Evolutionary conservation across 2,797 vertebrate species (phyloP).

Genomic region (Psittacula echo): DNA sequence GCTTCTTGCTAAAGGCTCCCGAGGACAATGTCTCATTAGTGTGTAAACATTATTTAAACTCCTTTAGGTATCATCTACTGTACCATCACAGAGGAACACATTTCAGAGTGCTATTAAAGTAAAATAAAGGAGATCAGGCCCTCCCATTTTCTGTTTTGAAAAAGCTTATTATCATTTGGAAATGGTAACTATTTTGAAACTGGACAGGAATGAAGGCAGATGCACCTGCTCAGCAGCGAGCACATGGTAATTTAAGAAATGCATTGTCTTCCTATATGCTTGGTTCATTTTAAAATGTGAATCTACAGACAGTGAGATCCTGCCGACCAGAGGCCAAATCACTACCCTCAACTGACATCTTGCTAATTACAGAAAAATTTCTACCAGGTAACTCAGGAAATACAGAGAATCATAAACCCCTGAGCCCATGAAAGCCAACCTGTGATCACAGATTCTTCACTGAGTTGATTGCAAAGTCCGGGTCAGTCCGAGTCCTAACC

Average conservation of each 20-base stretch:
- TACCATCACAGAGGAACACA: not conserved
- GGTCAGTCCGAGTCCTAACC: not conserved
- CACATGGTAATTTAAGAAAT: rapidly evolving
- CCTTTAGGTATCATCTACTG: not conserved
- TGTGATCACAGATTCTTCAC: not conserved
- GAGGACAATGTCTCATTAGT: not conserved
- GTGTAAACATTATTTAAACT: not conserved
- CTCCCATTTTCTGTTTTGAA: not conserved
- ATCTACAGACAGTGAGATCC: not conserved
- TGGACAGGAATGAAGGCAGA: not conserved
- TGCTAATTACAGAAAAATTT: not conserved
- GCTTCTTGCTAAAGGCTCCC: not conserved
- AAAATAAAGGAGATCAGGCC: not conserved
- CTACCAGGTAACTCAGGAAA: not conserved
- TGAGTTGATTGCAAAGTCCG: not conserved
- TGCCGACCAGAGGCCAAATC: not conserved
- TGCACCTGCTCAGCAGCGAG: not conserved
- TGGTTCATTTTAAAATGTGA: not conserved
- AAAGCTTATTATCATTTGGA: not conserved
- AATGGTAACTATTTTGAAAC: not conserved
- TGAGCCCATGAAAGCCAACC: not conserved
- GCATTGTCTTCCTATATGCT: not conserved
- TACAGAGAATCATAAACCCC: not conserved
- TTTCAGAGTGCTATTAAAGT: not conserved
- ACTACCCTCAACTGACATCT: not conserved